These are phyloP conservation scores for Cephus sareptanus DNA, from an alignment of 2,888 invertebrate genomes.

Conservation along the genomic window DNA sequence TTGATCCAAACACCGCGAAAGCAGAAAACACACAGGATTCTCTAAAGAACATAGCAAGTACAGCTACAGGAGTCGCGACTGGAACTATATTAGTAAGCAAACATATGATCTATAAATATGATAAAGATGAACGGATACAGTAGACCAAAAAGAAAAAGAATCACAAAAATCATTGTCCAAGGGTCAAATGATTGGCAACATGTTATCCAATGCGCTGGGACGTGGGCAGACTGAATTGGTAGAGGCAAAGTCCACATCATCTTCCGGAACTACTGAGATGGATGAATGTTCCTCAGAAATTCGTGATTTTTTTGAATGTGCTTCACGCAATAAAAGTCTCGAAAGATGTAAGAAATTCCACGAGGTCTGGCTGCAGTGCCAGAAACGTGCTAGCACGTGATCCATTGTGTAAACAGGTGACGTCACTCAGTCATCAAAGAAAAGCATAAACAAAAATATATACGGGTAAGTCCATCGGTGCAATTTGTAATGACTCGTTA, in stretches of 20 bases:
- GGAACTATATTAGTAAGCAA: conserved; percentile 81
- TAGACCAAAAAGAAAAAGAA: not conserved
- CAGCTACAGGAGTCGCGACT: conserved; percentile 95
- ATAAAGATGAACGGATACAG: not conserved
- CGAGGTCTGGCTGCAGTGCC: conserved; percentile 26
- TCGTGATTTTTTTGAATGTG: conserved; percentile 30
- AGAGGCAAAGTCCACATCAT: not conserved
- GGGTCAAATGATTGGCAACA: conserved; percentile 26
- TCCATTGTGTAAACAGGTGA: not conserved
- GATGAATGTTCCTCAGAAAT: conserved; percentile 24
- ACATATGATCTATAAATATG: not conserved
- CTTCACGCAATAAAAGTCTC: conserved; percentile 21
- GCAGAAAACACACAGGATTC: conserved; percentile 3
- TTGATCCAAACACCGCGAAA: not conserved
- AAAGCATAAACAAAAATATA: not conserved
- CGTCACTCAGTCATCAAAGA: not conserved
- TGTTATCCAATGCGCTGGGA: not conserved
- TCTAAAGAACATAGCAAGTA: conserved; percentile 82
- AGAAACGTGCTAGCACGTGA: conserved; percentile 6
- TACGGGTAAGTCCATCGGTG: not conserved
- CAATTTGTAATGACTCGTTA: not conserved
- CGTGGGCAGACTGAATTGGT: not conserved
- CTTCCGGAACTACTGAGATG: not conserved
- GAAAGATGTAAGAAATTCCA: conserved; percentile 27
- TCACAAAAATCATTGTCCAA: conserved; percentile 7